These are phyloP conservation scores for Pyrgus malvae DNA, from an alignment of 2,888 invertebrate species.

Conservation along the genomic window DNA sequence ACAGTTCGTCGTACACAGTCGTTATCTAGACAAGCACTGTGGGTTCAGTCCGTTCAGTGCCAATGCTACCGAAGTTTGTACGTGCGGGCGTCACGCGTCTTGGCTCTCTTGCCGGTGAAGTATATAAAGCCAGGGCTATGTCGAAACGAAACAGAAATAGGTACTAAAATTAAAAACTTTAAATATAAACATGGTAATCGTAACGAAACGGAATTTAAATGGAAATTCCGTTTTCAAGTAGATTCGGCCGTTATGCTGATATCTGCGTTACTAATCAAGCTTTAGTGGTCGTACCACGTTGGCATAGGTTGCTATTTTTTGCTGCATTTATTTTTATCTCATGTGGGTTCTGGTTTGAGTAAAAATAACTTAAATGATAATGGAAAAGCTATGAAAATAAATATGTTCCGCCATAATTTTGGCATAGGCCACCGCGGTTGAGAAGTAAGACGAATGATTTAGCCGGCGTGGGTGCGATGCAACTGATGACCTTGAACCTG, in stretches of 20 bases:
- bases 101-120: constrained; percentile 71
- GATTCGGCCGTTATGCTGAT: not conserved
- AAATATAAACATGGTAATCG: constrained; percentile 1
- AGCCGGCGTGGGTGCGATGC: constrained; percentile 67
- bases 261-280: not conserved
- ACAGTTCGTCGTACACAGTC: constrained; percentile 55
- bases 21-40: constrained; percentile 73
- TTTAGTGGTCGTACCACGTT: constrained; percentile 1
- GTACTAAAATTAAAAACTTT: constrained; percentile 8
- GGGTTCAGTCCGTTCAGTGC: constrained; percentile 79
- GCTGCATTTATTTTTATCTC: constrained; percentile 16
- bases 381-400: constrained; percentile 25
- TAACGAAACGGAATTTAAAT: not conserved
- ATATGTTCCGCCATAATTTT: constrained; percentile 38
- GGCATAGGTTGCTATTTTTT: constrained; percentile 5
- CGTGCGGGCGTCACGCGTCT: constrained; percentile 66
- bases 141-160: constrained; percentile 42
- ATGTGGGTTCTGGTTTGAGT: constrained; percentile 16
- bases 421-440: constrained; percentile 54
- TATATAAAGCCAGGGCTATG: constrained; percentile 64
- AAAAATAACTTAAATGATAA: constrained; percentile 22
- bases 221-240: not conserved
- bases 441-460: constrained; percentile 59
- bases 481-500: constrained; percentile 66
- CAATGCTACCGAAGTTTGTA: constrained; percentile 69